phyloP scores from a whole-genome alignment of 2,113 vertebrate genomes.

The Crotophaga sulcirostris region DNA sequence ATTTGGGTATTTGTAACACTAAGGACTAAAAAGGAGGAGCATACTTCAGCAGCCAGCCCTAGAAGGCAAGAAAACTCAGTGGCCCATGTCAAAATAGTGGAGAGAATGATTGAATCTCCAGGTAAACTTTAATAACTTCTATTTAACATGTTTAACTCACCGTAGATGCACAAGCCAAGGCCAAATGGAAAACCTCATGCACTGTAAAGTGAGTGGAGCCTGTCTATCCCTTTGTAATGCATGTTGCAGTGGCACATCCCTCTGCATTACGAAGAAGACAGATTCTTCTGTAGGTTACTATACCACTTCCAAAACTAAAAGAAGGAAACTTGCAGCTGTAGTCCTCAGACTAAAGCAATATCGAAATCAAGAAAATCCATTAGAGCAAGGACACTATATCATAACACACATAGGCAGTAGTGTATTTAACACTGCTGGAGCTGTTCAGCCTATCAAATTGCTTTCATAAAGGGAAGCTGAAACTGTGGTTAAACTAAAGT shows the following conservation, averaged over 20 bases:
- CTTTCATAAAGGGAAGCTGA: neutral
- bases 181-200: neutral
- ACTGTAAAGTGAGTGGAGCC: neutral
- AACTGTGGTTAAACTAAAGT: neutral
- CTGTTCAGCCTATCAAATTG: neutral
- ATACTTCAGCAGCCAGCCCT: neutral
- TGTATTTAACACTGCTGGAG: neutral
- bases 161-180: neutral
- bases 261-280: neutral
- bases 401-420: neutral
- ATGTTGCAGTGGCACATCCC: neutral
- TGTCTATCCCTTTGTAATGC: accelerated
- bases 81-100: neutral
- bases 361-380: neutral
- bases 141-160: neutral
- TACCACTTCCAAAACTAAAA: neutral
- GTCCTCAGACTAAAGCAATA: neutral
- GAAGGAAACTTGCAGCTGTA: neutral
- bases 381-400: neutral
- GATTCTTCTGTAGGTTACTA: neutral
- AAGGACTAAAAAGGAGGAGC: neutral
- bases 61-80: neutral
- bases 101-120: neutral
- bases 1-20: neutral
- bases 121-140: neutral